Evolutionary conservation across 2,113 vertebrate genomes (phyloP).

Genomic region (Triplophysa rosa): DNA sequence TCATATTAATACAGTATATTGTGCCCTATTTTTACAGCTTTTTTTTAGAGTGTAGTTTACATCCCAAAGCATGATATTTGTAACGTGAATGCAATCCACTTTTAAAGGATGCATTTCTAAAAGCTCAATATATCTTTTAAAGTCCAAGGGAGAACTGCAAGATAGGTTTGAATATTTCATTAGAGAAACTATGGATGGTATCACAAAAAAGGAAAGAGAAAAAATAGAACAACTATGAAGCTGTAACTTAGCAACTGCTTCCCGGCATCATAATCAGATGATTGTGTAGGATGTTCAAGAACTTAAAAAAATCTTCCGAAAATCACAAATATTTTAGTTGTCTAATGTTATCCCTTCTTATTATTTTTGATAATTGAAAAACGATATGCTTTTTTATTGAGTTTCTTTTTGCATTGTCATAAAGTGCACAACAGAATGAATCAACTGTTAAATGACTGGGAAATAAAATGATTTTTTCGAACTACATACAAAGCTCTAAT

Average conservation of each 20-base stretch:
- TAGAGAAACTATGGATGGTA: conserved; percentile 67
- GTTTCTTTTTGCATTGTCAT: background rate
- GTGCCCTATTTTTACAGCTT: too few relatives aligned
- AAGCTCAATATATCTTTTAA: conserved; percentile 58
- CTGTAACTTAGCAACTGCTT: conserved; percentile 78
- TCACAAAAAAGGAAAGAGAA: conserved; percentile 56
- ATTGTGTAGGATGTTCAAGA: conserved; percentile 55
- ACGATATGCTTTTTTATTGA: background rate
- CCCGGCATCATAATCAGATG: conserved; percentile 65
- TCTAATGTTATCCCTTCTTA: background rate
- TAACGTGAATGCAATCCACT: conserved; percentile 22
- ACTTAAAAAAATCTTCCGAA: conserved; percentile 25
- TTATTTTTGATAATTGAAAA: background rate
- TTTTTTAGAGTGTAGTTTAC: too few relatives aligned
- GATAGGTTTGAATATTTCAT: conserved; percentile 72
- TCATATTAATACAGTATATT: too few relatives aligned
- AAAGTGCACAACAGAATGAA: background rate
- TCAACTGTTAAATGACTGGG: background rate
- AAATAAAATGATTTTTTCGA: background rate
- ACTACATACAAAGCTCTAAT: background rate
- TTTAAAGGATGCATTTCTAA: conserved; percentile 45
- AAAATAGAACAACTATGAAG: conserved; percentile 38
- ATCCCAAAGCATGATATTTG: background rate
- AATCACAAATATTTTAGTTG: background rate
- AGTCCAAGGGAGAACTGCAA: conserved; percentile 63